Evolutionary conservation across 2,888 invertebrate species (phyloP), one percentile per base, ranked within the genome.

Genomic region (Carcina quercana): DNA sequence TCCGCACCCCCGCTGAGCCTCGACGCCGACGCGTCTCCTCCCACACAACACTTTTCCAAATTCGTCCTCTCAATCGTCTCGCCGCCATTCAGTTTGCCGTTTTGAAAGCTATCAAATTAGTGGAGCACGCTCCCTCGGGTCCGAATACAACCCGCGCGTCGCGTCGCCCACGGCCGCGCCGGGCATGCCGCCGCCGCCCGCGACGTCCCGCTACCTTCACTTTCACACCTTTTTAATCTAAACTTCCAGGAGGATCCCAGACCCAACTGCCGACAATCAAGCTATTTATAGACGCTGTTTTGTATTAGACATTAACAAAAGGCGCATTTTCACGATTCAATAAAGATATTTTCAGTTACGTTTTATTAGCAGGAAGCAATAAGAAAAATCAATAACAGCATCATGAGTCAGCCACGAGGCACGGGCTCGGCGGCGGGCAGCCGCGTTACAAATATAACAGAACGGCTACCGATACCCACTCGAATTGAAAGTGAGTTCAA

Each of bases 31-130:
- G 63, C 60, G 58, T 60, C 64, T 66, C 57, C 56, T 59, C 76
- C 73, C 70, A 78, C 73, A 73, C 67, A 60, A 61, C 54, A 59
- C 53, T 70, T 66, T 66, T 62, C 68, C 62, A 57, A 71, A 71
- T 68, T 67, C 61, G 55, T 66, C 59, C 60, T 66, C 63, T 59
- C 64, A 64, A 66, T 62, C 53, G 68, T 63, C 66, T 54, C 61
- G 63, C 48, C 62, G 60, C 61, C 75, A 72, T 78, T 75, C 69
- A 76, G 53, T 61, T 64, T 53, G 53, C 56, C 59, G 62, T 70
- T 72, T 70, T 57, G 50, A 63, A 64, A 64, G 70, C 62, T 60
- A 68, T 68, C 58, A 64, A 64, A 72, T 68, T 59, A 59, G 47
- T 44, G 47, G 40, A 47, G 43, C 42, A 42, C 34, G 44, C 45